Base-by-base conservation (phyloP, 2,797 vertebrate species). In the Rhinogobio ventralis region DNA sequence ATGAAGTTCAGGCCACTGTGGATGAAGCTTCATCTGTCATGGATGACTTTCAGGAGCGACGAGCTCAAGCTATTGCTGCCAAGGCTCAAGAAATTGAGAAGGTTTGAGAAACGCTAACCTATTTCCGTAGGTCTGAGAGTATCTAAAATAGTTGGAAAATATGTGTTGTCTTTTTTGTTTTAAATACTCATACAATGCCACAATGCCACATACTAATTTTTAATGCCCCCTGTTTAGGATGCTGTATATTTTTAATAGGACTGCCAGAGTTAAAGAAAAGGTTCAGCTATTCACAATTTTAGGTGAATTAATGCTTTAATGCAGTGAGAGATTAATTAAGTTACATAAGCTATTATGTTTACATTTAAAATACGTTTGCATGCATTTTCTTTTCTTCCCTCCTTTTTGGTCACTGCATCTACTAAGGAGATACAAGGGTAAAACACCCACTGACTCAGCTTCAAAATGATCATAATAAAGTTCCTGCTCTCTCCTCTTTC, bases 31-130 rank as follows among this genome's bases (percentile, higher is more conserved):
- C 87, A 13, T 91, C 91, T 68, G 20, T 91, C 0, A 17, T 86
- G 1, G 95, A 95, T 4, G 91, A 90, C 86, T 90, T 94, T 49
- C 90, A 93, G 14, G 94, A 95, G 82, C 91, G 92, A 33, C 89
- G 94, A 84, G 90, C 93, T 74, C 55, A 89, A 74, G 94, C 94
- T 82, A 95, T 96, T 51, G 80, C 93, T 11, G 87, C 93, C 75
- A 96, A 95, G 92, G 95, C 94, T 75, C 89, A 86, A 62, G 94
- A 95, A 74, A 95, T 96, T 36, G 94, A 95, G 84, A 95, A 95
- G 95, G 95, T 96, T 90, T 53, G 64, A 46, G 5, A 68, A 10
- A 17, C 30, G 6, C 25, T 39, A 39, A 39, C 39, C 9, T 36
- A 17, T 55, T 71, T 39, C 28, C 28, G 13, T 51, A n/a, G 15